Conservation (phyloP, 2,888 invertebrate genomes). For the Disparrhopalites patrizii region DNA sequence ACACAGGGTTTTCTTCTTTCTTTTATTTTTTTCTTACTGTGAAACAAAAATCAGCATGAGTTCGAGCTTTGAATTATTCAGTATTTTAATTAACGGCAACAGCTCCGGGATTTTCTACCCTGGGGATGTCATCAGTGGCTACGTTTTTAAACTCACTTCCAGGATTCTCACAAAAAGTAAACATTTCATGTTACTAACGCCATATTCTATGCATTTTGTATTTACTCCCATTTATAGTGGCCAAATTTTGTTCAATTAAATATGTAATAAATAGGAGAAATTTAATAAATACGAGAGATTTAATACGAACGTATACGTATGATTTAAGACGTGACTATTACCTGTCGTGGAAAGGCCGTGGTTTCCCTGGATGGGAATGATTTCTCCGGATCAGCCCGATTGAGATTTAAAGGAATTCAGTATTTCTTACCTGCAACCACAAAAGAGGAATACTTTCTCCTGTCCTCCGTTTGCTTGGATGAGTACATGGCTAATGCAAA, state of each 20-base stretch:
- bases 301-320: too few species aligned
- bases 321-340: slow-evolving; percentile 22
- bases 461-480: slow-evolving; percentile 20
- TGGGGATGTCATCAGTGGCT: slow-evolving; percentile 19
- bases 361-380: slow-evolving; percentile 19
- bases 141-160: slow-evolving; percentile 15
- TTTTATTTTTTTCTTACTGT: too few species aligned
- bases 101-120: slow-evolving; percentile 13
- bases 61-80: slow-evolving; percentile 17
- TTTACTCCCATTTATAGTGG: too few species aligned
- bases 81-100: slow-evolving; percentile 13
- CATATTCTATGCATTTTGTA: too few species aligned
- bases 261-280: too few species aligned
- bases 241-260: too few species aligned
- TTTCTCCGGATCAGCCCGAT: slow-evolving; percentile 1
- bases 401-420: slow-evolving; percentile 25
- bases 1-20: neutral
- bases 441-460: slow-evolving; percentile 20
- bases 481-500: slow-evolving; percentile 4
- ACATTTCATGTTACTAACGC: too few species aligned
- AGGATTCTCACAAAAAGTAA: slow-evolving; percentile 20
- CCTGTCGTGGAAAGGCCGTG: slow-evolving; percentile 23
- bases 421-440: slow-evolving; percentile 19
- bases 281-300: too few species aligned
- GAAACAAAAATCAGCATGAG: slow-evolving; percentile 2